phyloP scores from a whole-genome alignment of 2,113 vertebrate species.

The Corythornis cristatus region DNA sequence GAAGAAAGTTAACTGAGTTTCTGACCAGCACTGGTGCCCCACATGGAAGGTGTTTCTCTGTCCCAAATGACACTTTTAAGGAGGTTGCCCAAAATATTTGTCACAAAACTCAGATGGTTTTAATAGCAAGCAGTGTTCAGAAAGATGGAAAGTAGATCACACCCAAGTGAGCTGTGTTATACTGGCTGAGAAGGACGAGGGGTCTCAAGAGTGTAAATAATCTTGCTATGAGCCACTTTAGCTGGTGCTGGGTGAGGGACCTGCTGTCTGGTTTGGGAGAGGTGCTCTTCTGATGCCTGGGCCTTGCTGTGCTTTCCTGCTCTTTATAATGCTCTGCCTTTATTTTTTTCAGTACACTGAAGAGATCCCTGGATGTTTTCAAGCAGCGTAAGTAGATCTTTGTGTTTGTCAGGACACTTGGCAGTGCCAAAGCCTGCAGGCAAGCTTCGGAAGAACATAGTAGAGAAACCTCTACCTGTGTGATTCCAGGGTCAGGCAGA shows the following conservation, averaged over 20 bases:
- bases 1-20: neutral
- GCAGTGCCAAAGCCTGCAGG: neutral
- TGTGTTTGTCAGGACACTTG: neutral
- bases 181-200: neutral
- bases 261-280: neutral
- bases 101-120: neutral
- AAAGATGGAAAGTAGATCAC: neutral
- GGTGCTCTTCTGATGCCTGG: neutral
- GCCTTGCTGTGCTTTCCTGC: neutral
- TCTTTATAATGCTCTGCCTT: neutral
- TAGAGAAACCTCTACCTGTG: neutral
- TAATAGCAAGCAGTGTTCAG: neutral
- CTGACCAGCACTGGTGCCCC: accelerated
- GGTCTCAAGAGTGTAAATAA: neutral
- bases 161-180: neutral
- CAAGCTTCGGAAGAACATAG: neutral
- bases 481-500: neutral
- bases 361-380: conserved; percentile 89
- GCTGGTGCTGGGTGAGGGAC: accelerated
- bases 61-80: neutral
- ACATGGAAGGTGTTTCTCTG: neutral
- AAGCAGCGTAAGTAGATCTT: conserved; percentile 88
- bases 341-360: conserved; percentile 83
- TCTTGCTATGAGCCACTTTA: neutral
- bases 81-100: neutral